Percentiles rank a stretch among this genome's conserved stretches.
phyloP scores from a whole-genome alignment of 2,113 vertebrate genomes.

The Colaptes auratus region DNA sequence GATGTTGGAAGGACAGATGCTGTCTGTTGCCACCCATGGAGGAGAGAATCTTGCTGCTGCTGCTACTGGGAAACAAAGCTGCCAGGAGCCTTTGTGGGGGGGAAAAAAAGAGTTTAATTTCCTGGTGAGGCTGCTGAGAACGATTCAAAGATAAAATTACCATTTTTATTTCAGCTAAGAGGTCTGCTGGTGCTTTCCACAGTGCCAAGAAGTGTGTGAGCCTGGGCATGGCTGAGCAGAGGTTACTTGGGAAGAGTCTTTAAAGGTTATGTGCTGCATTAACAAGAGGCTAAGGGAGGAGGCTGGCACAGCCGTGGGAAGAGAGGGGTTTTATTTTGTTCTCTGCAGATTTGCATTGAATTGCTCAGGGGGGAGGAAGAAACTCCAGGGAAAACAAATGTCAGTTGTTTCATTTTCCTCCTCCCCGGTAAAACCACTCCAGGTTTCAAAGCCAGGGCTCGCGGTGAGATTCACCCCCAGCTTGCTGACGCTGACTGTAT shows the following conservation, averaged over 20 bases:
- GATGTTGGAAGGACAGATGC: not conserved
- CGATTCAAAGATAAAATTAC: constrained; percentile 43
- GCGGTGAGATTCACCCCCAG: not conserved
- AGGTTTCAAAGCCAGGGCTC: not conserved
- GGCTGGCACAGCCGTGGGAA: not conserved
- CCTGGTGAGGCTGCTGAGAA: not conserved
- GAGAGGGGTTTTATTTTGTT: constrained; percentile 36
- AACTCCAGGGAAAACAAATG: constrained; percentile 32
- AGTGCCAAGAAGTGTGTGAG: not conserved
- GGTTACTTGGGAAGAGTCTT: constrained; percentile 9
- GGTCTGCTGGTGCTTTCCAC: not conserved
- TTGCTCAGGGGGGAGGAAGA: constrained; percentile 34
- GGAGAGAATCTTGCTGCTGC: not conserved
- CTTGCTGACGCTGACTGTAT: not conserved
- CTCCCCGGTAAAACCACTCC: not conserved
- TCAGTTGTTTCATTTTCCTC: constrained; percentile 1
- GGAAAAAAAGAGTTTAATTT: not conserved
- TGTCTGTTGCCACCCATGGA: rapidly evolving
- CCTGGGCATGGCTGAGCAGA: not conserved
- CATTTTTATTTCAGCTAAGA: not conserved
- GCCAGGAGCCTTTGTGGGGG: not conserved
- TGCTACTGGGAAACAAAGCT: constrained; percentile 10
- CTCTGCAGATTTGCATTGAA: constrained; percentile 34
- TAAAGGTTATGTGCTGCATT: constrained; percentile 26
- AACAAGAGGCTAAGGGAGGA: constrained; percentile 7